Base-by-base conservation (phyloP, 2,797 vertebrate species). In the Neosalanx taihuensis region DNA sequence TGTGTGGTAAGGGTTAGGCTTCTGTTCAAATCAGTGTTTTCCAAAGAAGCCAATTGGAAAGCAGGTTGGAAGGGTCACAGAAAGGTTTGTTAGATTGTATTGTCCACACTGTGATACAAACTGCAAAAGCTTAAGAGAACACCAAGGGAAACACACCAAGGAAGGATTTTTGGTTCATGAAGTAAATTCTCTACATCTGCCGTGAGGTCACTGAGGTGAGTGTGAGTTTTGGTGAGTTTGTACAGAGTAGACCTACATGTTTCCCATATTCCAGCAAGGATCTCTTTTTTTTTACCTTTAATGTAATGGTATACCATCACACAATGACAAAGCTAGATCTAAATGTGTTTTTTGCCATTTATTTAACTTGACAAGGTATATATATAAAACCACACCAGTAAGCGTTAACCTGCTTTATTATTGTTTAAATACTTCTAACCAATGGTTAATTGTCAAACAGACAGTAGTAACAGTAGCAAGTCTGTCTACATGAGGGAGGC, bases 31-130 rank as follows among this genome's bases (percentile, higher is more conserved):
- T n/a, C 51, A 56, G 51, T n/a, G 51, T 30, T 26, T 49, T 31
- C 10, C 10, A 20, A 68, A 58, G n/a, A 13, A 57, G 31, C 67
- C 66, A 31, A 56, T 67, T 33, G 51, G 49, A 56, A 30, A 56
- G 66, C 29, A 20, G 10, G 17, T 67, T 49, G 29, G 17, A 53
- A 26, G 33, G 18, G 49, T 18, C 13, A 18, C 15, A 5, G 30
- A 20, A 57, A 23, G 13, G 51, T 6, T 1, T 64, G 18, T 41
- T 23, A 23, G 2, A 9, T 53, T 3, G 15, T 53, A 51, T 53
- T 51, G 30, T 67, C 46, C 23, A 26, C 20, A 26, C 65, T 53
- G 46, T 30, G 51, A 67, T 56, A n/a, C 26, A 67, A 7, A 29
- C 49, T 49, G 4, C 9, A 10, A 41, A 41, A 41, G 6, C 3